These are phyloP conservation scores for Microctonus hyperodae DNA, from an alignment of 2,888 invertebrate genomes.

Conservation along the genomic window DNA sequence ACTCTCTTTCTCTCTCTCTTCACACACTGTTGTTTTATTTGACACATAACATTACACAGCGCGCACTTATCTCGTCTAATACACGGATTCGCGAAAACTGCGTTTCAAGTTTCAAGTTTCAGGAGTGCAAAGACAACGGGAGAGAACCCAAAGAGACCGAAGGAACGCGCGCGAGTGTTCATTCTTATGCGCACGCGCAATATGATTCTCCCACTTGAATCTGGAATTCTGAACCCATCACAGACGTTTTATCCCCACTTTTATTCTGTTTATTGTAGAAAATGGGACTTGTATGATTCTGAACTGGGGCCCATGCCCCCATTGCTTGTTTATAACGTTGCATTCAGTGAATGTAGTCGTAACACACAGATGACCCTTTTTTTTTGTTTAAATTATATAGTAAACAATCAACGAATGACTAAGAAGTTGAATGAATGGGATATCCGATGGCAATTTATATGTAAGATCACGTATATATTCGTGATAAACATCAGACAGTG, in stretches of 20 bases:
- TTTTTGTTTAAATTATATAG: too few relatives aligned
- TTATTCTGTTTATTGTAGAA: constrained; percentile 7
- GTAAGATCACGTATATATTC: constrained; percentile 13
- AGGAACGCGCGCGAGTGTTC: constrained; percentile 33
- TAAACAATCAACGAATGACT: neutral
- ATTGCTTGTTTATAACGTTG: too few relatives aligned
- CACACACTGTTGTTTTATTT: constrained; percentile 33
- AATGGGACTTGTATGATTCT: constrained; percentile 25
- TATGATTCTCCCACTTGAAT: constrained; percentile 40
- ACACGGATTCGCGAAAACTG: constrained; percentile 61
- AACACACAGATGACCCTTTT: neutral
- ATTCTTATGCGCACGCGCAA: constrained; percentile 50
- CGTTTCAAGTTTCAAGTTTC: too few relatives aligned
- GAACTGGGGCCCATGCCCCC: constrained; percentile 20
- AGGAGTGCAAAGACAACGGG: constrained; percentile 47
- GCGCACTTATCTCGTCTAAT: constrained; percentile 54
- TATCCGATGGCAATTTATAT: constrained; percentile 12
- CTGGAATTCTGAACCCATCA: constrained; percentile 39
- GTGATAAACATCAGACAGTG: constrained; percentile 23
- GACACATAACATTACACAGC: constrained; percentile 37
- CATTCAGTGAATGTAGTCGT: too few relatives aligned
- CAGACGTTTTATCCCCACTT: constrained; percentile 35
- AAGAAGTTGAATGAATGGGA: neutral
- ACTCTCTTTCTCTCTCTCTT: constrained; percentile 5
- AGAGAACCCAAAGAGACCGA: constrained; percentile 39